Percentiles rank a stretch among this genome's conserved stretches.
phyloP scores from a whole-genome alignment of 2,797 vertebrate genomes.

The Cynodonichthys magdalenae region DNA sequence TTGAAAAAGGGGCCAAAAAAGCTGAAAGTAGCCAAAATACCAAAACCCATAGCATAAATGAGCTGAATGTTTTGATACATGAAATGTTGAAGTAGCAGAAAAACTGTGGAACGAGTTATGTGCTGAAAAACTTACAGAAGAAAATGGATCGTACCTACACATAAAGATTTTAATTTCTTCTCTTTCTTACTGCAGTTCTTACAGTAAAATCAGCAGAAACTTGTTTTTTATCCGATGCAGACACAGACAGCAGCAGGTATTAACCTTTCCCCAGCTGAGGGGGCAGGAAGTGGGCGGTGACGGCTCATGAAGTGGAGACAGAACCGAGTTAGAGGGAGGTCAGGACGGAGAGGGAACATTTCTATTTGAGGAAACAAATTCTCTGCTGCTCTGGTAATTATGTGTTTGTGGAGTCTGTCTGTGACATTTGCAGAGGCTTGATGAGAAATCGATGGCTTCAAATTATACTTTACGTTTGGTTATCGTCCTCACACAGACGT shows the following conservation, averaged over 20 bases:
- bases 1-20: too few species aligned
- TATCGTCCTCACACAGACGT: background rate
- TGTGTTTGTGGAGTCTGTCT: conserved; percentile 39
- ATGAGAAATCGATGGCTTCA: conserved; percentile 21
- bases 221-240: conserved; percentile 4
- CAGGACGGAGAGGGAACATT: conserved; percentile 45
- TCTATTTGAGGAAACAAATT: conserved; percentile 64
- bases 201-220: too few species aligned
- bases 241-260: conserved; percentile 68
- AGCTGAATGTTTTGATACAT: too few species aligned
- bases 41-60: too few species aligned
- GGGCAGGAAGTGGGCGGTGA: conserved; percentile 76
- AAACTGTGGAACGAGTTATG: too few species aligned
- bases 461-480: background rate
- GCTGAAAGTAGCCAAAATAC: too few species aligned
- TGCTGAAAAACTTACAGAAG: too few species aligned
- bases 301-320: conserved; percentile 60
- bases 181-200: too few species aligned
- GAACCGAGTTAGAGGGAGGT: conserved; percentile 55
- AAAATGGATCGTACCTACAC: too few species aligned
- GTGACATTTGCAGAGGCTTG: conserved; percentile 50
- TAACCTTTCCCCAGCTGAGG: conserved; percentile 82
- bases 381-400: conserved; percentile 53
- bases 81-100: too few species aligned
- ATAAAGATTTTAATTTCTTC: too few species aligned